Evolutionary conservation across 2,888 invertebrate species (phyloP).

Genomic region (Tyria jacobaeae): DNA sequence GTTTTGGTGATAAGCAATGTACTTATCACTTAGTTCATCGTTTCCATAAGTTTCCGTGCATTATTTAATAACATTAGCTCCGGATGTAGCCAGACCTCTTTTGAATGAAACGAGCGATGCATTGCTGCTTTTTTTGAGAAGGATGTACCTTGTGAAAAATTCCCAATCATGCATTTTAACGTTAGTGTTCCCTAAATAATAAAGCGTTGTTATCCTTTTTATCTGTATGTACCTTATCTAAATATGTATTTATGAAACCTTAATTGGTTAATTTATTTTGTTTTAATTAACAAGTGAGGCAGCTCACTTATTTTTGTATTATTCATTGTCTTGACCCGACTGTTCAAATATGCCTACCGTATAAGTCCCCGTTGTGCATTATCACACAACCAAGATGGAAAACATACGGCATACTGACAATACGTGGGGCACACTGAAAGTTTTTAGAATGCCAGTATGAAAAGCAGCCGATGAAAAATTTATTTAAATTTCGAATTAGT

Average conservation of each 20-base stretch:
- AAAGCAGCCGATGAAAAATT: too few relatives aligned
- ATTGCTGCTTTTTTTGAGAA: too few relatives aligned
- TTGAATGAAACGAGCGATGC: too few relatives aligned
- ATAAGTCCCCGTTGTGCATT: background rate
- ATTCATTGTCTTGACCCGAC: background rate
- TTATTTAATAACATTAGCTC: background rate
- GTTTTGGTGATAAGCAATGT: too few relatives aligned
- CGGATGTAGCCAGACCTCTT: too few relatives aligned
- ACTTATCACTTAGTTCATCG: too few relatives aligned
- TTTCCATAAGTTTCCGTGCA: too few relatives aligned
- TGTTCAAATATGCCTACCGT: background rate
- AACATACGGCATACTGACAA: background rate
- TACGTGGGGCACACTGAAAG: too few relatives aligned
- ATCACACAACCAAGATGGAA: background rate
- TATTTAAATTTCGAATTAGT: too few relatives aligned
- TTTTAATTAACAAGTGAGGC: slow-evolving; percentile 5
- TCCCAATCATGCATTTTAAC: background rate
- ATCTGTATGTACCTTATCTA: background rate
- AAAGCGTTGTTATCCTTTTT: background rate
- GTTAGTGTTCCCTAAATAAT: background rate
- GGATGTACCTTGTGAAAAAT: background rate
- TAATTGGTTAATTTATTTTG: slow-evolving; percentile 2
- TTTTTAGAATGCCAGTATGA: too few relatives aligned
- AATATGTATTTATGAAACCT: background rate
- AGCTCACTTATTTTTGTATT: background rate